Evolutionary conservation across 2,797 vertebrate genomes (phyloP).

Genomic region (Steatocranus sp.): DNA sequence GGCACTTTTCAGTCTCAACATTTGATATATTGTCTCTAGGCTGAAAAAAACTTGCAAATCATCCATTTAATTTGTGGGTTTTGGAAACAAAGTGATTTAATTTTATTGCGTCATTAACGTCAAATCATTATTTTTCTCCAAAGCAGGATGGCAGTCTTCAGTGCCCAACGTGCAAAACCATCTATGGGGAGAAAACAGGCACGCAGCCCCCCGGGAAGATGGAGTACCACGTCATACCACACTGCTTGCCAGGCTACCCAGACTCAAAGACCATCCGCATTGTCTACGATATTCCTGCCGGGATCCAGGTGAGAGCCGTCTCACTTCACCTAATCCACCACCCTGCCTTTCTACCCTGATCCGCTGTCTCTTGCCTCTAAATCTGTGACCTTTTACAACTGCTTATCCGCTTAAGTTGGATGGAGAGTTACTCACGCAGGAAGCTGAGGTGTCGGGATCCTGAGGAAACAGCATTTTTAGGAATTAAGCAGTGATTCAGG

Average conservation of each 20-base stretch:
- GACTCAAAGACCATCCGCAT: constrained; percentile 94
- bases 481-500: not conserved
- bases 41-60: not conserved
- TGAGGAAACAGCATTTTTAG: not conserved
- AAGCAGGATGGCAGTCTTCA: constrained; percentile 92
- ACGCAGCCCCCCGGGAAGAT: constrained; percentile 96
- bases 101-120: not conserved
- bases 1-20: not conserved
- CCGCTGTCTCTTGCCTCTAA: constrained; percentile 5
- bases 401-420: constrained; percentile 38
- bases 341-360: constrained; percentile 3
- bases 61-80: not conserved
- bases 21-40: not conserved
- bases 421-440: not conserved
- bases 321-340: constrained; percentile 1
- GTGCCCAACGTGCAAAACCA: constrained; percentile 94
- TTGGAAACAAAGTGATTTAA: not conserved
- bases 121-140: not conserved
- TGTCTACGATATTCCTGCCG: constrained; percentile 92
- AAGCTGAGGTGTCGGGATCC: not conserved
- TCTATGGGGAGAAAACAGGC: constrained; percentile 94
- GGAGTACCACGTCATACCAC: constrained; percentile 94
- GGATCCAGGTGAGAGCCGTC: constrained; percentile 83
- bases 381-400: not conserved
- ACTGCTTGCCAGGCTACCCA: constrained; percentile 86